Conservation (phyloP, 2,888 invertebrate genomes). For the Lycocerus yunnanus region DNA sequence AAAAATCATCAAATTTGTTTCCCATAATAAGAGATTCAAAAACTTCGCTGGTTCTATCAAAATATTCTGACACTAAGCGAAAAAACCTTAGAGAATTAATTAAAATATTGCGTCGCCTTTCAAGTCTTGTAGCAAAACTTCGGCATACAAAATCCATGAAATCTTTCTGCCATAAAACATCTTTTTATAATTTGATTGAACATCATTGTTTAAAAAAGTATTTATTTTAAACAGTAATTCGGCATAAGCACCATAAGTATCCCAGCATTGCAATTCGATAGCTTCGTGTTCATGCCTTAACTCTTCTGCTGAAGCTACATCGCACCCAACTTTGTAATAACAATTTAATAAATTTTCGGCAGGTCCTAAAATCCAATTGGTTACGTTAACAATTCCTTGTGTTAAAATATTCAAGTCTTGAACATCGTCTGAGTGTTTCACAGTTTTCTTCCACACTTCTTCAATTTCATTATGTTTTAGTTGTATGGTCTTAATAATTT, state of each 20-base stretch:
- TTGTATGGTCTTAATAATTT: conserved; percentile 61
- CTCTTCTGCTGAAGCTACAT: conserved; percentile 72
- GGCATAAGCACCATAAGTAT: conserved; percentile 79
- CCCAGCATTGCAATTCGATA: conserved; percentile 75
- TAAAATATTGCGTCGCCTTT: conserved; percentile 72
- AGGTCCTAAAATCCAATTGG: conserved; percentile 77
- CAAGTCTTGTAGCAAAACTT: conserved; percentile 75
- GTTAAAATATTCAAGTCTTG: conserved; percentile 66
- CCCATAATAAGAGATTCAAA: conserved; percentile 71
- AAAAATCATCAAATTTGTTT: conserved; percentile 62
- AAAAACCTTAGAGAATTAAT: conserved; percentile 78
- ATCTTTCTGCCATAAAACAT: conserved; percentile 73
- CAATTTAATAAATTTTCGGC: conserved; percentile 75
- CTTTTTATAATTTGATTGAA: conserved; percentile 57
- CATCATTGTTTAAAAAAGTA: conserved; percentile 58
- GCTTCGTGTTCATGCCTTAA: conserved; percentile 74
- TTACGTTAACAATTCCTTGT: conserved; percentile 70
- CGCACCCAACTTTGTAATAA: conserved; percentile 73
- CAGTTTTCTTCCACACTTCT: conserved; percentile 64
- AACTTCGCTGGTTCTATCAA: conserved; percentile 68
- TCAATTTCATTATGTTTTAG: conserved; percentile 65
- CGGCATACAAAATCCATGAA: conserved; percentile 84
- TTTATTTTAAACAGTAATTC: conserved; percentile 76
- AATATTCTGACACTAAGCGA: conserved; percentile 74
- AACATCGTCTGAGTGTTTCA: conserved; percentile 63